A percentile compares a stretch with the other conserved stretches of the same genome.
These are phyloP conservation scores for Papilio helenus DNA, from an alignment of 1,140 invertebrate genomes.

Conservation along the genomic window DNA sequence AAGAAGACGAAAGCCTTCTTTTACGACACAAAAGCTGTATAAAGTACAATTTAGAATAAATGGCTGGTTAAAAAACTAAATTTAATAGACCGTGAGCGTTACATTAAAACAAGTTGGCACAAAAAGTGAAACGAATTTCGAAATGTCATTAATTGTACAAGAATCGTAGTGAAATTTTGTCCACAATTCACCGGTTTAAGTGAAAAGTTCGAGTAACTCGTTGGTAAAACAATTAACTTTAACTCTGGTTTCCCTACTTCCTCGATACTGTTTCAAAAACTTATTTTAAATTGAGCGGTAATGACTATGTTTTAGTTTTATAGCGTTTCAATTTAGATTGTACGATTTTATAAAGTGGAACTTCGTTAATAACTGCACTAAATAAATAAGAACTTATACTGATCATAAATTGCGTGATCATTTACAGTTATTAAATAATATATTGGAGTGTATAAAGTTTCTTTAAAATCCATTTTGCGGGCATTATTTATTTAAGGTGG, in stretches of 20 bases:
- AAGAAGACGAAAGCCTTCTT: not conserved
- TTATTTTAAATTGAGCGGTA: slow-evolving; percentile 20
- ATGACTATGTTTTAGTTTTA: slow-evolving; percentile 21
- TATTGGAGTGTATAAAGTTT: no score
- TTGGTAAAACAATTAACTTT: slow-evolving; percentile 25
- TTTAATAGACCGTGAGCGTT: not conserved
- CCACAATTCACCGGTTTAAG: slow-evolving; percentile 18
- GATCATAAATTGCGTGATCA: no score
- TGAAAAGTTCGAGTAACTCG: slow-evolving; percentile 11
- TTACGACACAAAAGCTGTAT: not conserved
- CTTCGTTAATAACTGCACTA: not conserved
- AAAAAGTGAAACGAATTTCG: slow-evolving; percentile 11
- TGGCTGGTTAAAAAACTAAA: no score
- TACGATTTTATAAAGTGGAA: not conserved
- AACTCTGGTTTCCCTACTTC: slow-evolving; percentile 20
- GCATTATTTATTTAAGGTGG: no score
- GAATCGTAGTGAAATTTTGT: slow-evolving; percentile 20
- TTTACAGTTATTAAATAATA: no score
- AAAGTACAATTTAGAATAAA: no score
- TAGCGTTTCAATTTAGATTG: not conserved
- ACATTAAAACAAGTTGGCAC: slow-evolving; percentile 18
- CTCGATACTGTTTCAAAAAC: slow-evolving; percentile 23
- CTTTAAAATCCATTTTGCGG: no score
- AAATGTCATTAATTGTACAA: slow-evolving; percentile 16
- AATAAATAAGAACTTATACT: not conserved